These are phyloP conservation scores for Gambusia holbrooki DNA, from an alignment of 2,113 vertebrate species.

Conservation along the genomic window DNA sequence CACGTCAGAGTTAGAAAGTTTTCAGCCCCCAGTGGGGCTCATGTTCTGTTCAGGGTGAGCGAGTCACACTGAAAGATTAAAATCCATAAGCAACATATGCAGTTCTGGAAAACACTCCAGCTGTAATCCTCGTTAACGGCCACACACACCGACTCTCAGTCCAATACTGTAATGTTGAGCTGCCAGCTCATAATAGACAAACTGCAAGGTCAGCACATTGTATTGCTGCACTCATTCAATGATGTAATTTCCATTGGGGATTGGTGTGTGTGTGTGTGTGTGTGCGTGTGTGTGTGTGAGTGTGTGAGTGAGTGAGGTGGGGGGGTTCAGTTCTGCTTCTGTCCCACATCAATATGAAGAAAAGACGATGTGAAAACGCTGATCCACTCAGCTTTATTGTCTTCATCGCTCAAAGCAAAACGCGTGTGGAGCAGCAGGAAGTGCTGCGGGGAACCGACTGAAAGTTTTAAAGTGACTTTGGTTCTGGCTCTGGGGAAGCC, in stretches of 20 bases:
- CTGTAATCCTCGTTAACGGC: constrained; percentile 11
- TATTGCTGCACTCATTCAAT: background rate
- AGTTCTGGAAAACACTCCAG: background rate
- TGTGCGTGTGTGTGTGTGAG: too few species aligned
- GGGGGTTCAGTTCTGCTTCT: background rate
- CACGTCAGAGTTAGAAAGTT: background rate
- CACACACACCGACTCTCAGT: background rate
- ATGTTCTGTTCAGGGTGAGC: background rate
- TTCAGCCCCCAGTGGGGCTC: background rate
- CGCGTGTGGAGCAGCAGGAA: background rate
- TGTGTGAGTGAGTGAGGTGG: too few species aligned
- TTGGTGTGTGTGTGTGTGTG: background rate
- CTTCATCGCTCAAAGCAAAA: background rate
- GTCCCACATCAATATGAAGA: background rate
- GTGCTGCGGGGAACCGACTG: background rate
- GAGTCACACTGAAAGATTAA: background rate
- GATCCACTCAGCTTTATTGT: background rate
- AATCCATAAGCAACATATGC: background rate
- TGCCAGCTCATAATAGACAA: constrained; percentile 1
- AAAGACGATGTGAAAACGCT: background rate
- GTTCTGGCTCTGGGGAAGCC: background rate
- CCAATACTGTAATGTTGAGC: constrained; percentile 3
- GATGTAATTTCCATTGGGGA: constrained; percentile 3
- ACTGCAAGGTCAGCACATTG: constrained; percentile 18
- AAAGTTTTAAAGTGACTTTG: background rate